Conservation (phyloP, 2,888 invertebrate species). For the Coecobrya sp. region DNA sequence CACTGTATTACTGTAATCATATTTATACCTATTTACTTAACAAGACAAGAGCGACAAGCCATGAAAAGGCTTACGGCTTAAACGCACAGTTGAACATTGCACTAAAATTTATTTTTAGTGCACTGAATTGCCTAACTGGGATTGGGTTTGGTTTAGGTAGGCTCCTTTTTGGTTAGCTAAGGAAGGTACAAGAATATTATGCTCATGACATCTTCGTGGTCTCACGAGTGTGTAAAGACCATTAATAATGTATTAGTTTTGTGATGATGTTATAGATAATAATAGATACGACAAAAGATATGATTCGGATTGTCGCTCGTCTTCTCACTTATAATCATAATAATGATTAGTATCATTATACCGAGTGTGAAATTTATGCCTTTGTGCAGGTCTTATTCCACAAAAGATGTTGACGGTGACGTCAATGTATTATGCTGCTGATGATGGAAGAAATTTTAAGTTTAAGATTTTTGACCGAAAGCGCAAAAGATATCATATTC, state of each 20-base stretch:
- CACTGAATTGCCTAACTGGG: background rate
- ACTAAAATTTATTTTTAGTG: constrained; percentile 24
- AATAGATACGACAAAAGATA: background rate
- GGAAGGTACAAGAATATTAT: no score
- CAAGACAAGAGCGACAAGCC: constrained; percentile 17
- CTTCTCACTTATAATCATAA: background rate
- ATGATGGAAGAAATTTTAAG: background rate
- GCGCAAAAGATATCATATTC: constrained; percentile 10
- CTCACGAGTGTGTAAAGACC: background rate
- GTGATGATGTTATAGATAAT: constrained; percentile 1
- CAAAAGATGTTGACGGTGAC: background rate
- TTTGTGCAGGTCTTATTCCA: background rate
- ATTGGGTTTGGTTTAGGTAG: constrained; percentile 35
- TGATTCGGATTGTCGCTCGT: background rate
- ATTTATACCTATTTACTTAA: constrained; percentile 21
- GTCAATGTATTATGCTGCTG: background rate
- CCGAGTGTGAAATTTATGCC: background rate
- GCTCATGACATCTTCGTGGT: background rate
- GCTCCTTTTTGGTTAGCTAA: constrained; percentile 20
- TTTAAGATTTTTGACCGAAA: constrained; percentile 10
- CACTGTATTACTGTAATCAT: constrained; percentile 24
- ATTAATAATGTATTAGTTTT: constrained; percentile 7
- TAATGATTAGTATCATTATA: background rate
- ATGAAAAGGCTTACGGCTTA: constrained; percentile 25
- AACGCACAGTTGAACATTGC: background rate